These are phyloP conservation scores for Pterocles burchelli DNA, from an alignment of 2,113 vertebrate genomes.

Conservation along the genomic window DNA sequence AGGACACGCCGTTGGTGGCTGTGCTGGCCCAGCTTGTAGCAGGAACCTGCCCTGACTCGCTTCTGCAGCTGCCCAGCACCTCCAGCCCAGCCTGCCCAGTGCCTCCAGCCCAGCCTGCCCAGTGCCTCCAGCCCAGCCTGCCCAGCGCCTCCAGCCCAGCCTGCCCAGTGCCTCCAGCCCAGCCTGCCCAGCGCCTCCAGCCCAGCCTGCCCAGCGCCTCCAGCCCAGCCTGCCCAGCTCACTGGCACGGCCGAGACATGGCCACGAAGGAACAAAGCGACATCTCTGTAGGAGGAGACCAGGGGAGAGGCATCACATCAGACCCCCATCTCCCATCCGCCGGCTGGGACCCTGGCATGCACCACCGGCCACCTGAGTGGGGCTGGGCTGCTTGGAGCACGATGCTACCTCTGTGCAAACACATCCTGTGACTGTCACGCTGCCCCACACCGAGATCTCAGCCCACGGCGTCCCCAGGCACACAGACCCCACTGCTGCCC, in stretches of 20 bases:
- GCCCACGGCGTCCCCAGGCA: not conserved
- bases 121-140: fast-evolving
- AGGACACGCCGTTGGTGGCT: fast-evolving
- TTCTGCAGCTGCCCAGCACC: not conserved
- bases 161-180: not conserved
- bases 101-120: not conserved
- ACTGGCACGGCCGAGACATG: fast-evolving
- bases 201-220: fast-evolving
- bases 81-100: not conserved
- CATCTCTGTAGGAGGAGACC: not conserved
- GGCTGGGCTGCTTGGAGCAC: fast-evolving
- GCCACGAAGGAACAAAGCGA: not conserved
- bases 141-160: not conserved
- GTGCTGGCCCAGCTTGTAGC: not conserved
- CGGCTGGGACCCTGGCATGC: not conserved
- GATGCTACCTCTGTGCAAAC: not conserved
- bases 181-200: fast-evolving
- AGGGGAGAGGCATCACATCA: not conserved
- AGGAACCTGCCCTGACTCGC: not conserved
- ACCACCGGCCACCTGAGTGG: not conserved
- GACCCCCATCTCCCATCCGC: not conserved
- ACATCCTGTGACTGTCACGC: not conserved
- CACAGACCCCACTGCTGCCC: not conserved
- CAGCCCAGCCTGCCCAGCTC: not conserved
- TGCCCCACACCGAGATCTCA: not conserved